Conservation (phyloP, 2,888 invertebrate genomes). For the Sussaba pulchella region DNA sequence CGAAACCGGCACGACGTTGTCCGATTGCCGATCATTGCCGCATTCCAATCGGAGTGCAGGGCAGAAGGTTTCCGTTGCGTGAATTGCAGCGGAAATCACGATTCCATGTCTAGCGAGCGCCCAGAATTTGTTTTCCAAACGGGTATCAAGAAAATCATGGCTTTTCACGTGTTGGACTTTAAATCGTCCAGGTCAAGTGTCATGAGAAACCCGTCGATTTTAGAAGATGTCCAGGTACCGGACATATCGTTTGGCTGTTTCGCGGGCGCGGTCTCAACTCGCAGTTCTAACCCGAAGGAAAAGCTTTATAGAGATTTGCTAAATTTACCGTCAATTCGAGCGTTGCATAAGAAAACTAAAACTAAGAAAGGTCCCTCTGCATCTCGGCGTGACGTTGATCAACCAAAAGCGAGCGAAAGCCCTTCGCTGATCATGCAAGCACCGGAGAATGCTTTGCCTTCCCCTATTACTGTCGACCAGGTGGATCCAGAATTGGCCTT, state of each 20-base stretch:
- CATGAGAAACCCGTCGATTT: not conserved
- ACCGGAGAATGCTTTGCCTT: too few species aligned
- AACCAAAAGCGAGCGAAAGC: too few species aligned
- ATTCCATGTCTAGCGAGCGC: too few species aligned
- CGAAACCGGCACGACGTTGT: too few species aligned
- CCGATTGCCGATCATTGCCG: too few species aligned
- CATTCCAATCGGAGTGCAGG: not conserved
- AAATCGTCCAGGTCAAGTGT: not conserved
- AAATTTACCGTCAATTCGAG: not conserved
- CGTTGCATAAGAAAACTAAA: not conserved
- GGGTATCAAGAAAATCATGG: not conserved
- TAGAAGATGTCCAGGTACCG: not conserved
- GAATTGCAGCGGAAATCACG: not conserved
- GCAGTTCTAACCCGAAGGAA: too few species aligned
- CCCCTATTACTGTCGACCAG: too few species aligned
- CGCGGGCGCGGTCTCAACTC: not conserved
- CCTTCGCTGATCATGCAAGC: too few species aligned
- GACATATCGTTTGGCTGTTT: slow-evolving; percentile 5
- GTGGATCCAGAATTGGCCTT: too few species aligned
- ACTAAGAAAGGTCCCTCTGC: too few species aligned
- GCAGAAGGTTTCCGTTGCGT: not conserved
- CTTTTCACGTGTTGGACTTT: not conserved
- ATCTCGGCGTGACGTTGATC: too few species aligned
- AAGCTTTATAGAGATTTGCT: slow-evolving; percentile 2
- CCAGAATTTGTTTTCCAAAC: not conserved